Conservation (phyloP, 2,888 invertebrate species). For the Xestia ashworthii region DNA sequence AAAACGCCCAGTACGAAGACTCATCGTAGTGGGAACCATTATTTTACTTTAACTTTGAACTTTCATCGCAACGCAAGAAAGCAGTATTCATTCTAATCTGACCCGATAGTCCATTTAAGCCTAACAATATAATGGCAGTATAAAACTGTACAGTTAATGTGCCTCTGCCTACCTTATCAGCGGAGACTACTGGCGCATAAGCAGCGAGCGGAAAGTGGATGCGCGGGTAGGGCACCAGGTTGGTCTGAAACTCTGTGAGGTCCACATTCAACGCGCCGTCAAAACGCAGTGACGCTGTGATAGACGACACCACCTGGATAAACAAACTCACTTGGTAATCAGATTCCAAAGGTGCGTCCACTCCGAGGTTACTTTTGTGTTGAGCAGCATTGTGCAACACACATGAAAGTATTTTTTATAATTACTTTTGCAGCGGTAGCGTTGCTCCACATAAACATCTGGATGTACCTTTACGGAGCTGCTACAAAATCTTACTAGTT, state of each 20-base stretch:
- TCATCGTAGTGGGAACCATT: neutral
- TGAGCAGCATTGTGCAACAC: neutral
- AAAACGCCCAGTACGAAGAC: neutral
- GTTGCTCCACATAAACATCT: neutral
- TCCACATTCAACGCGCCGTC: conserved; percentile 97
- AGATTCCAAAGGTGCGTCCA: neutral
- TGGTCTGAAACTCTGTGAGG: conserved; percentile 97
- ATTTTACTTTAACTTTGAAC: neutral
- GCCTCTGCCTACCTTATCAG: conserved; percentile 90
- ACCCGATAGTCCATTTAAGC: neutral
- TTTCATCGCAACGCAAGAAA: neutral
- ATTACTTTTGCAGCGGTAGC: neutral
- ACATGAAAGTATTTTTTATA: neutral
- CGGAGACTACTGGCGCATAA: conserved; percentile 94
- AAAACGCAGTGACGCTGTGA: conserved; percentile 96
- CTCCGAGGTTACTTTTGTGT: neutral
- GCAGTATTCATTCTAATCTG: conserved; percentile 1
- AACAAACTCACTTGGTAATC: neutral
- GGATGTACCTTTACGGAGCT: neutral
- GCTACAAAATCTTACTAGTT: neutral
- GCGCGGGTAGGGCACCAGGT: conserved; percentile 97
- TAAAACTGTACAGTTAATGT: neutral
- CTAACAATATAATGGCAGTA: neutral
- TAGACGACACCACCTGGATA: conserved; percentile 94
- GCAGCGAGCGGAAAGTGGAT: conserved; percentile 96